phyloP scores from a whole-genome alignment of 2,888 invertebrate species.

The Deladenus siricidicola region DNA sequence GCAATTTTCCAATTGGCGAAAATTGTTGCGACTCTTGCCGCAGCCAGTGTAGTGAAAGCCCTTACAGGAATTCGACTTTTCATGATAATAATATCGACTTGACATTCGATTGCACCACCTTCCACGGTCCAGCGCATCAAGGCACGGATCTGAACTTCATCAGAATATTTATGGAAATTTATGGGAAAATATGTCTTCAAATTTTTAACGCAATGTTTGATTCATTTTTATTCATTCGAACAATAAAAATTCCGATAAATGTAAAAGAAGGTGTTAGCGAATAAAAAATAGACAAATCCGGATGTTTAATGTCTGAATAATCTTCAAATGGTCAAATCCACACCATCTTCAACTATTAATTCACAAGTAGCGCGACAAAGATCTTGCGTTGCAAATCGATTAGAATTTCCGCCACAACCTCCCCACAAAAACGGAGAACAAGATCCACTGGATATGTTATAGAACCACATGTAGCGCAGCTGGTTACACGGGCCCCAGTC shows the following conservation, averaged over 20 bases:
- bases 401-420: constrained; percentile 44
- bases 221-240: neutral
- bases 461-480: constrained; percentile 48
- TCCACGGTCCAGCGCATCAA: constrained; percentile 44
- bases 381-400: constrained; percentile 44
- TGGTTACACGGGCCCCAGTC: constrained; percentile 49
- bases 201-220: neutral
- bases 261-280: neutral
- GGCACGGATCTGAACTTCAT: constrained; percentile 43
- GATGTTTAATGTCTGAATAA: too few species aligned
- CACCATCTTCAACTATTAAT: constrained; percentile 34
- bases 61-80: constrained; percentile 21
- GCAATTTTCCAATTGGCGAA: constrained; percentile 38
- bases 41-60: constrained; percentile 53
- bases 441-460: constrained; percentile 40
- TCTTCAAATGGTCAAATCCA: too few species aligned
- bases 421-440: constrained; percentile 50
- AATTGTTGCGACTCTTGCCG: constrained; percentile 42
- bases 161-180: neutral
- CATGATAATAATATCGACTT: constrained; percentile 30
- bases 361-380: constrained; percentile 46
- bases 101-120: constrained; percentile 47
- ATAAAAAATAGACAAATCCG: neutral
- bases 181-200: neutral
- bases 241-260: neutral